These are phyloP conservation scores for Podocnemis expansa DNA, from an alignment of 2,113 vertebrate genomes.

Conservation along the genomic window DNA sequence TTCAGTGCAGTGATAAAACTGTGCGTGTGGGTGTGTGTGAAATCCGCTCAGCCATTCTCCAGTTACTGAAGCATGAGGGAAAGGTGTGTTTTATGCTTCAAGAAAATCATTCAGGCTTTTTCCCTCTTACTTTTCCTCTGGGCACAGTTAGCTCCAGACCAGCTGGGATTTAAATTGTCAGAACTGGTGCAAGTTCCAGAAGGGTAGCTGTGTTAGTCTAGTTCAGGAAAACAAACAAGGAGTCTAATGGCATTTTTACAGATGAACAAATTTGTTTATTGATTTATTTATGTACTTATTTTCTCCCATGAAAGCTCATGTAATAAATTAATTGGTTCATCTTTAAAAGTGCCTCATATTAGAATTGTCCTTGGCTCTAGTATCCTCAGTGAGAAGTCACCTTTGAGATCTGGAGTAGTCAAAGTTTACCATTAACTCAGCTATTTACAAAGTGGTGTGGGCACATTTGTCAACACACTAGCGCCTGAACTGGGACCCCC, in stretches of 20 bases:
- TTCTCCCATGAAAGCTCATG: no score
- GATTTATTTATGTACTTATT: no score
- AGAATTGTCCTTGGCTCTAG: no score
- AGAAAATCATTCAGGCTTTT: background rate
- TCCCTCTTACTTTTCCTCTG: background rate
- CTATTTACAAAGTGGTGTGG: background rate
- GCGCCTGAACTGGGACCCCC: background rate
- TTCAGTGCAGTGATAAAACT: background rate
- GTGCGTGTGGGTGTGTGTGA: background rate
- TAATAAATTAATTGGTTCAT: no score
- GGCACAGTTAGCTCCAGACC: background rate
- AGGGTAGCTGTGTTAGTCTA: no score
- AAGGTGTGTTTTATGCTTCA: background rate
- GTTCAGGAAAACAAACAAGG: no score
- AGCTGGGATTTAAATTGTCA: background rate
- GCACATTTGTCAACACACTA: background rate
- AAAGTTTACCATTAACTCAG: background rate
- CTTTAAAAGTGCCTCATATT: no score
- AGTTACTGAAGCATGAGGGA: rapidly evolving
- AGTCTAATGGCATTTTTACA: no score
- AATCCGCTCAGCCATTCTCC: background rate
- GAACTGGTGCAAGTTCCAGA: no score
- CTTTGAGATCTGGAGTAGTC: rapidly evolving
- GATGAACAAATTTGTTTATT: no score
- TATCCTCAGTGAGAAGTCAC: rapidly evolving